A percentile compares a stretch with the other conserved stretches of the same genome.
phyloP scores from a whole-genome alignment of 2,797 vertebrate genomes.

The Pachyuromys duprasi region DNA sequence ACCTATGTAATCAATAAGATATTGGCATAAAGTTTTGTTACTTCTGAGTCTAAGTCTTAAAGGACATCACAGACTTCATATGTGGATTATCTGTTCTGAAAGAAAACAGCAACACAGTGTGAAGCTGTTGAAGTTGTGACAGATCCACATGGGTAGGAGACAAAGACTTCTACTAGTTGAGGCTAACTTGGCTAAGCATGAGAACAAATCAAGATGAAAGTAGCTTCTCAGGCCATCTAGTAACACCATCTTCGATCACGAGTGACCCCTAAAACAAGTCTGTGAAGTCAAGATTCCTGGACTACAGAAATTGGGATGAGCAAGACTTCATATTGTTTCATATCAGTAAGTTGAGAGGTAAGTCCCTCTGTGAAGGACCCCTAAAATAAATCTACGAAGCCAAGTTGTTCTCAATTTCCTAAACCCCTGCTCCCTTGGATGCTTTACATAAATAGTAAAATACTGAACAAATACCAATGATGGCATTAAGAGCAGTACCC shows the following conservation, averaged over 20 bases:
- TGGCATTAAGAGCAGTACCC: not conserved
- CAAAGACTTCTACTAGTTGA: not conserved
- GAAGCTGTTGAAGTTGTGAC: not conserved
- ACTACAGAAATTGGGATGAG: not conserved
- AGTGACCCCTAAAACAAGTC: not conserved
- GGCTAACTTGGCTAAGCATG: not conserved
- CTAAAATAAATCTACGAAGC: not conserved
- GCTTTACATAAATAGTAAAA: slow-evolving; percentile 34
- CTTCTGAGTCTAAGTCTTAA: not conserved
- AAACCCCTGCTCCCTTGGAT: not conserved
- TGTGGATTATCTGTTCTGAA: not conserved
- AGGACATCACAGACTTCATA: not conserved
- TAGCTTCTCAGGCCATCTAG: not conserved
- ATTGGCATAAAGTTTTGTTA: not conserved
- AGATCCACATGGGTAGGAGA: not conserved
- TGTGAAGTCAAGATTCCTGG: not conserved
- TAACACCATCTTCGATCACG: not conserved
- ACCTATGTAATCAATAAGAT: not conserved
- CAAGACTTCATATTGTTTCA: slow-evolving; percentile 9
- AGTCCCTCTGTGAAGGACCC: not conserved
- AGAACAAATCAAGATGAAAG: not conserved
- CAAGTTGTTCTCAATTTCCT: not conserved
- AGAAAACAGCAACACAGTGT: not conserved
- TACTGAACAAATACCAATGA: not conserved
- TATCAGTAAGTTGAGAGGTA: not conserved